Percentiles rank a stretch among this genome's conserved stretches.
These are phyloP conservation scores for Spea multiplicata DNA, from an alignment of 2,113 vertebrate species.

Conservation along the genomic window DNA sequence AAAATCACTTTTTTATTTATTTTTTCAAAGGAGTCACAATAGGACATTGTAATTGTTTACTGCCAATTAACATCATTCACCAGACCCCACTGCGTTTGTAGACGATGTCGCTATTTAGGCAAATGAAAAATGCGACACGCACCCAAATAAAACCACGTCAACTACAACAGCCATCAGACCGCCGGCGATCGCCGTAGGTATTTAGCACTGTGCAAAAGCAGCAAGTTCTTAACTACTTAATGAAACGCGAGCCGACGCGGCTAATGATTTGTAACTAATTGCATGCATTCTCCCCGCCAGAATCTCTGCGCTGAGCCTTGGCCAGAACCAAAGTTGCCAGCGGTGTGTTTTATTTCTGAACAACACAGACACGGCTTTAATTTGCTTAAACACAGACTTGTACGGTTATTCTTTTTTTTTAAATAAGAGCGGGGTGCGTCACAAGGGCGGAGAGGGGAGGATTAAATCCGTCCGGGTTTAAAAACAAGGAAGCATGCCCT, in stretches of 20 bases:
- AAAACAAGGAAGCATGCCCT: background rate
- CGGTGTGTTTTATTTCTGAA: background rate
- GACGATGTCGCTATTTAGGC: too few relatives aligned
- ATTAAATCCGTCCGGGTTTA: slow-evolving; percentile 20
- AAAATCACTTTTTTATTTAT: too few relatives aligned
- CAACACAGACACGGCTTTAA: background rate
- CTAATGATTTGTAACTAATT: slow-evolving; percentile 25
- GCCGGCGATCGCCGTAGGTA: background rate
- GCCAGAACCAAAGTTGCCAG: background rate
- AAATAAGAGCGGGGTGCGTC: background rate
- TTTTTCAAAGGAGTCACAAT: too few relatives aligned
- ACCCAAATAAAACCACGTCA: too few relatives aligned
- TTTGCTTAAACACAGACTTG: background rate
- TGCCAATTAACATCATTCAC: too few relatives aligned
- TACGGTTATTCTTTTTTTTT: background rate
- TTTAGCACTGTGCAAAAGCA: slow-evolving; percentile 22
- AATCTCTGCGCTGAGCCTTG: background rate
- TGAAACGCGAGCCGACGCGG: slow-evolving; percentile 11
- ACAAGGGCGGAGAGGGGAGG: background rate
- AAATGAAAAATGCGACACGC: too few relatives aligned
- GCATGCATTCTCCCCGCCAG: background rate
- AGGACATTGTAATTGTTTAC: too few relatives aligned
- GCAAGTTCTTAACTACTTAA: background rate
- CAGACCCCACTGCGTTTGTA: too few relatives aligned
- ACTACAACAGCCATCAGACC: too few relatives aligned